Conservation (phyloP, 2,113 vertebrate genomes). For the Archocentrus centrarchus region DNA sequence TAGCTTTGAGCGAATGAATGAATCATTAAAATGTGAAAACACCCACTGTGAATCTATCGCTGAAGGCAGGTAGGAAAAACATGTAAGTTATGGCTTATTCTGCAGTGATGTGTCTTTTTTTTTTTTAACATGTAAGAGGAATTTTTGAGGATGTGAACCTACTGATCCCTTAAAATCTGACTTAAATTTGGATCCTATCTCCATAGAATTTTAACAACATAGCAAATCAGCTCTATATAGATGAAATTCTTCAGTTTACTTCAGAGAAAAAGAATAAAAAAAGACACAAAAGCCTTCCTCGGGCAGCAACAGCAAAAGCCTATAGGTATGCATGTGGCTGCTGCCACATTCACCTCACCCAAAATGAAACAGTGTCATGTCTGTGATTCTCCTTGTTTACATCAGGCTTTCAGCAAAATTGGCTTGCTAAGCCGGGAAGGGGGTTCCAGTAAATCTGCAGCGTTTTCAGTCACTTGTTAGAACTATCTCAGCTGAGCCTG, state of each 20-base stretch:
- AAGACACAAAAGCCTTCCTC: background rate
- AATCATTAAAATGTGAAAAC: slow-evolving; percentile 57
- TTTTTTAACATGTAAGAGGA: background rate
- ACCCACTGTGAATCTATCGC: slow-evolving; percentile 24
- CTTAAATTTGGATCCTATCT: background rate
- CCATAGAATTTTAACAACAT: background rate
- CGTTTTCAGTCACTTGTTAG: slow-evolving; percentile 52
- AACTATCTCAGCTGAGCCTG: slow-evolving; percentile 39
- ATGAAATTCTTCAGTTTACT: background rate
- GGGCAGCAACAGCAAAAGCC: slow-evolving; percentile 7
- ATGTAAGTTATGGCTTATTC: background rate
- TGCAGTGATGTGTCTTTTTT: slow-evolving; percentile 4
- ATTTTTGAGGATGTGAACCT: background rate
- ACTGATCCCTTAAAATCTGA: background rate
- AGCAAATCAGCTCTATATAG: background rate
- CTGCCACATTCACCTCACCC: background rate
- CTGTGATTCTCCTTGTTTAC: slow-evolving; percentile 53
- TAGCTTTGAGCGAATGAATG: slow-evolving; percentile 29
- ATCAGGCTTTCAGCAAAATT: slow-evolving; percentile 30
- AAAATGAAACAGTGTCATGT: slow-evolving; percentile 11
- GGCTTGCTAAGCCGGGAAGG: slow-evolving; percentile 27
- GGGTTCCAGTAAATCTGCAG: slow-evolving; percentile 46
- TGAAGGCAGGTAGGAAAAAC: slow-evolving; percentile 21
- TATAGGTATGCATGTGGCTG: background rate
- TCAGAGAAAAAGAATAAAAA: background rate